Evolutionary conservation across 2,888 invertebrate species (phyloP), one percentile per base, ranked within the genome.

Genomic region (Acronicta leporina): DNA sequence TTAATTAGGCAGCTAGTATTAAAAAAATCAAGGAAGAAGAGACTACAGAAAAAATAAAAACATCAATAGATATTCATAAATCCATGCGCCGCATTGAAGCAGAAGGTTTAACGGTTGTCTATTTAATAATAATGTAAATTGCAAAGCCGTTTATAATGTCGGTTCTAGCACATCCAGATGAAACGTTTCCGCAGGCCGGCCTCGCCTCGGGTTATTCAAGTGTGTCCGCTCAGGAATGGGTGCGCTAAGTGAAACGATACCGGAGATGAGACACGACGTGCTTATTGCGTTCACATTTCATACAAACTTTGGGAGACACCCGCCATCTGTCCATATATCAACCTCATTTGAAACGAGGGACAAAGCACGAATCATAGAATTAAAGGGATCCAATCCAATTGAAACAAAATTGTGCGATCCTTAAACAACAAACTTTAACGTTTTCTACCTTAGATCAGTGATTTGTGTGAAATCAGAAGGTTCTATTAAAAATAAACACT

Each of bases 231-330:
- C 79, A 80, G 84, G 75, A 84, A 84, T 82, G 81, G 79, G 79
- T 72, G 80, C 80, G 86, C 84, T 86, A 85, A 90, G 86, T 89
- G 87, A 87, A 90, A 88, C 86, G 87, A 88, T 87, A 88, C 87
- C 88, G 89, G 88, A 89, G 89, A 90, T 90, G 87, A 87, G 82
- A 80, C 74, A 74, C 80, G 78, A 82, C 71, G 67, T 73, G 77
- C 80, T 79, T 75, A 74, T 74, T 78, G 77, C 82, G 68, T 79
- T 82, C 85, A 79, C 81, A 82, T 86, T 85, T 81, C 77, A 81
- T 73, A 73, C 75, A 53, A 76, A 82, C 79, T 82, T 78, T 68
- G 71, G 74, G 64, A 73, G 53, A 53, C 56, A 68, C 45, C 38
- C 42, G 49, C 58, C 68, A 72, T 75, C 70, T 71, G 68, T 60